A percentile compares a stretch with the other conserved stretches of the same genome.
Conservation (phyloP, 2,113 vertebrate genomes). For the Tenrec ecaudatus region DNA sequence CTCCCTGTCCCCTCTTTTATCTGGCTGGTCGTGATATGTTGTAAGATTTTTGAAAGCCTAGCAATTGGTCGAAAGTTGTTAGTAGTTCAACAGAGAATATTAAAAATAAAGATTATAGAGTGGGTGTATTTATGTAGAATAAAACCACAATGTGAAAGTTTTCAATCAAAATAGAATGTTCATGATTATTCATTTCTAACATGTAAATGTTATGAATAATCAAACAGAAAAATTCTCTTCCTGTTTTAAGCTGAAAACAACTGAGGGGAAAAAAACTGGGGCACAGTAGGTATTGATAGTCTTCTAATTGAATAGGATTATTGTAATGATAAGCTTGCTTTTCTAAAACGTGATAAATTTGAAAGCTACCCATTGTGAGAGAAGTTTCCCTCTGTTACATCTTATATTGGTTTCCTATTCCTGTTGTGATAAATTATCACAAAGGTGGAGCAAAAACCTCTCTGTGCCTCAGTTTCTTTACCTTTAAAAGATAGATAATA, state of each 20-base stretch:
- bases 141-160: slow-evolving; percentile 47
- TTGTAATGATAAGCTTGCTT: background rate
- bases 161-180: slow-evolving; percentile 54
- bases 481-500: slow-evolving; percentile 33
- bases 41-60: slow-evolving; percentile 3
- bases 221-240: background rate
- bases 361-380: background rate
- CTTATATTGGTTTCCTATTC: background rate
- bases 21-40: slow-evolving; percentile 19
- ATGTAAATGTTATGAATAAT: slow-evolving; percentile 60
- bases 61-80: slow-evolving; percentile 1
- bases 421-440: background rate
- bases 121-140: slow-evolving; percentile 45
- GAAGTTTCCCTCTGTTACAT: slow-evolving; percentile 15
- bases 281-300: background rate
- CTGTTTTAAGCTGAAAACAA: slow-evolving; percentile 54
- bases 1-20: background rate
- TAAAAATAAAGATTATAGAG: slow-evolving; percentile 36
- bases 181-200: slow-evolving; percentile 51
- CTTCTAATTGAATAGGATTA: slow-evolving; percentile 51
- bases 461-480: slow-evolving; percentile 11
- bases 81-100: slow-evolving; percentile 25
- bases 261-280: slow-evolving; percentile 21
- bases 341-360: slow-evolving; percentile 43
- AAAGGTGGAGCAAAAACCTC: background rate